Evolutionary conservation across 2,797 vertebrate species (phyloP).

Genomic region (Parotocinclus haroldoi): DNA sequence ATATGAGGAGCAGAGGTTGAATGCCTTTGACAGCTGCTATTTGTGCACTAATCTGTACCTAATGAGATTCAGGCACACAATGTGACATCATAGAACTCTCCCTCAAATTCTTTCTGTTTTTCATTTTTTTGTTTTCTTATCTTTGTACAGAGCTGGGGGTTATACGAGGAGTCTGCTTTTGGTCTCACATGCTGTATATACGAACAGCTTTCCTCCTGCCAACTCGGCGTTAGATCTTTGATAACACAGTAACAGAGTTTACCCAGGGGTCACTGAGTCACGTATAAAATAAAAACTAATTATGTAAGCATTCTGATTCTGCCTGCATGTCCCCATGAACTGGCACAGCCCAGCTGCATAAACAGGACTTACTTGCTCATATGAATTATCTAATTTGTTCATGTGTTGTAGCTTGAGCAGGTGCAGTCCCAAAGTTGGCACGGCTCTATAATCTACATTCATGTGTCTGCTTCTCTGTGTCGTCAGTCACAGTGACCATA

Average conservation of each 20-base stretch:
- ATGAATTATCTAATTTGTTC: constrained; percentile 35
- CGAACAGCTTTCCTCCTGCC: constrained; percentile 64
- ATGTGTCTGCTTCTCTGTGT: neutral
- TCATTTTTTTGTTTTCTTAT: neutral
- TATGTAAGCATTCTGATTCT: constrained; percentile 41
- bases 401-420: constrained; percentile 28
- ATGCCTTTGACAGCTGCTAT: constrained; percentile 39
- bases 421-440: constrained; percentile 33
- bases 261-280: constrained; percentile 65
- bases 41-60: constrained; percentile 61
- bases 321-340: constrained; percentile 27
- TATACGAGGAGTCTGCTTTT: constrained; percentile 71
- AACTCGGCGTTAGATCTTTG: constrained; percentile 64
- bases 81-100: constrained; percentile 70
- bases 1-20: constrained; percentile 36
- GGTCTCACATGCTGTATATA: constrained; percentile 67
- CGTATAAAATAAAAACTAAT: constrained; percentile 63
- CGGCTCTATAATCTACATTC: neutral
- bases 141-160: constrained; percentile 46
- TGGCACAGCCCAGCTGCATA: constrained; percentile 20
- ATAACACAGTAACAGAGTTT: constrained; percentile 62
- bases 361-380: neutral
- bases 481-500: neutral
- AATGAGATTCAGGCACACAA: constrained; percentile 77
- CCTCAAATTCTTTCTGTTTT: constrained; percentile 23